phyloP scores from a whole-genome alignment of 2,113 vertebrate genomes.

The Miniopterus natalensis region DNA sequence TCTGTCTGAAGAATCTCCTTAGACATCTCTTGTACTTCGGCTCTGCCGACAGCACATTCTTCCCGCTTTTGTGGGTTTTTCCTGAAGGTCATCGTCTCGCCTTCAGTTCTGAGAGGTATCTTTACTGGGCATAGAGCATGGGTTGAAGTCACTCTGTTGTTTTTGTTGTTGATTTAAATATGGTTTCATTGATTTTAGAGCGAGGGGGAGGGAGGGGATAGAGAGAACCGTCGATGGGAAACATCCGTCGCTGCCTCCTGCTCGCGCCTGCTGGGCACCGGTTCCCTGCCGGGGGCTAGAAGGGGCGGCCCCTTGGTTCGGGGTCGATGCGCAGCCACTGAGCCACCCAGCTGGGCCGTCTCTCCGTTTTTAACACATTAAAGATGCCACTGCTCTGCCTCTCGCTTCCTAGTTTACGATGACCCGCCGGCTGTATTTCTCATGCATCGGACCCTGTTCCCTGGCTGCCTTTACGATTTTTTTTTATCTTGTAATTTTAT shows the following conservation, averaged over 20 bases:
- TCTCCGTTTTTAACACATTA: too few relatives aligned
- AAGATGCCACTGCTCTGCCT: fast-evolving
- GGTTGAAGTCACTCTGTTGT: too few relatives aligned
- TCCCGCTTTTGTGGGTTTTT: neutral
- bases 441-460: neutral
- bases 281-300: too few relatives aligned
- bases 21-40: fast-evolving
- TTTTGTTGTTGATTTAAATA: too few relatives aligned
- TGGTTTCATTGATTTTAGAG: too few relatives aligned
- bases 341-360: too few relatives aligned
- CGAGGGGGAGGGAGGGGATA: too few relatives aligned
- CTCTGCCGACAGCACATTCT: neutral
- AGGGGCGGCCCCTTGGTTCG: too few relatives aligned
- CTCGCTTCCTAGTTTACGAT: fast-evolving
- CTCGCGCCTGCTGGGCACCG: too few relatives aligned
- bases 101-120: neutral
- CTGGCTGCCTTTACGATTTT: neutral
- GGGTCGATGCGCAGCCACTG: too few relatives aligned
- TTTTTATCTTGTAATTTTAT: neutral
- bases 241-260: too few relatives aligned
- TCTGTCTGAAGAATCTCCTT: neutral
- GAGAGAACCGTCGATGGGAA: too few relatives aligned
- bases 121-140: neutral
- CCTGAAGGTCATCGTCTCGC: neutral
- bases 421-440: neutral